A percentile compares a stretch with the other conserved stretches of the same genome.
These are phyloP conservation scores for Platycheirus albimanus DNA, from an alignment of 2,888 invertebrate species.

Conservation along the genomic window DNA sequence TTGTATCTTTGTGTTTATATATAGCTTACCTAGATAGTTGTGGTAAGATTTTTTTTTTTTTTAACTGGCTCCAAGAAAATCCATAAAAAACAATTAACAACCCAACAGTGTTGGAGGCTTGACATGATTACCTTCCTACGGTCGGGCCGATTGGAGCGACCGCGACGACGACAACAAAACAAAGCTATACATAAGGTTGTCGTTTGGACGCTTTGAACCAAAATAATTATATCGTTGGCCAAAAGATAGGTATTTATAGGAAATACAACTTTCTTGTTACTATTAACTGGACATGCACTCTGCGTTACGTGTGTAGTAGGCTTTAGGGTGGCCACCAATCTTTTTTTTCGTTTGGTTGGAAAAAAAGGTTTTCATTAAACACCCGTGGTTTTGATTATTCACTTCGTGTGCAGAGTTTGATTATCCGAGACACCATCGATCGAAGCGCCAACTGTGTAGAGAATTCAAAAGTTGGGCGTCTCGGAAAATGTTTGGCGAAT, in stretches of 20 bases:
- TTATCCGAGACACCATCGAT: too few species aligned
- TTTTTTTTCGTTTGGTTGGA: not conserved
- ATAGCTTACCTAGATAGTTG: conserved; percentile 1
- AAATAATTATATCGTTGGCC: conserved; percentile 60
- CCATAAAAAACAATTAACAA: conserved; percentile 67
- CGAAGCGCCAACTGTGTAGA: too few species aligned
- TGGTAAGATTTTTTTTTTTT: conserved; percentile 31
- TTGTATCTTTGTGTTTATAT: not conserved
- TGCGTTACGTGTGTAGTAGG: conserved; percentile 51
- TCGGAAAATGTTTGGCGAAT: too few species aligned
- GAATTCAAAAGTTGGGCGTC: too few species aligned
- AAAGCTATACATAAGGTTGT: too few species aligned
- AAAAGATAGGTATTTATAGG: conserved; percentile 53
- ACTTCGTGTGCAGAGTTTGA: too few species aligned
- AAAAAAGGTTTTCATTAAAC: too few species aligned
- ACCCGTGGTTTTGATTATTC: too few species aligned
- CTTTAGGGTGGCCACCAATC: conserved; percentile 24
- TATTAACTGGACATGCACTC: conserved; percentile 49
- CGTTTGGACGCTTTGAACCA: conserved; percentile 10
- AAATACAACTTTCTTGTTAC: conserved; percentile 67
- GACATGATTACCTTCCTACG: conserved; percentile 67
- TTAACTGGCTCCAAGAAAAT: conserved; percentile 40
- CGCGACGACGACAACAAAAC: not conserved
- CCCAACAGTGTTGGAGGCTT: conserved; percentile 57
- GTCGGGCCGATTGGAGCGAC: not conserved